Conservation (phyloP, 2,113 vertebrate genomes). For the Phrynosoma blainvillii region DNA sequence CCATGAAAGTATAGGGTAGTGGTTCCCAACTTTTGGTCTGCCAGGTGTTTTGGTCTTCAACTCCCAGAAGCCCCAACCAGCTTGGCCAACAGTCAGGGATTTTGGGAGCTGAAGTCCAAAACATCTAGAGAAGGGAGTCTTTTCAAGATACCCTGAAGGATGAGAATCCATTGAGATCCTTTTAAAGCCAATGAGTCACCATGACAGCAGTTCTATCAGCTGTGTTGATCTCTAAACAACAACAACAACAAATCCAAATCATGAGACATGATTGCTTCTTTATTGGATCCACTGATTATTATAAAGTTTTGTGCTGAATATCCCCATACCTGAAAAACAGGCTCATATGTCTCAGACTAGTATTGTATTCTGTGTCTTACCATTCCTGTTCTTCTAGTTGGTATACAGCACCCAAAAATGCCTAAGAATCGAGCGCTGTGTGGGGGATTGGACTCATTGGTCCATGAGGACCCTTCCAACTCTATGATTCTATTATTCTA, state of each 20-base stretch:
- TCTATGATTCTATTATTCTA: too few species aligned
- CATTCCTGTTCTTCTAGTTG: background rate
- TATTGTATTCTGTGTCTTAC: background rate
- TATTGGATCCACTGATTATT: background rate
- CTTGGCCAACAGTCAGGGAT: too few species aligned
- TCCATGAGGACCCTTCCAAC: too few species aligned
- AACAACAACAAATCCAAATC: background rate
- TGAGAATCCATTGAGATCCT: constrained; percentile 31
- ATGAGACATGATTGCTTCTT: background rate
- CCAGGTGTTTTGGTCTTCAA: too few species aligned
- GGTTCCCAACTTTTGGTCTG: too few species aligned
- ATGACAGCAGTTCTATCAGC: background rate
- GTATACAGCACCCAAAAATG: background rate
- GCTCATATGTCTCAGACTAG: background rate
- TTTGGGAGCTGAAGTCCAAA: too few species aligned
- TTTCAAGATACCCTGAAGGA: constrained; percentile 47
- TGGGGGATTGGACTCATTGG: too few species aligned
- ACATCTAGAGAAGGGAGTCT: constrained; percentile 25
- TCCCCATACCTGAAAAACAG: background rate
- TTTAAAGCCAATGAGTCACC: background rate
- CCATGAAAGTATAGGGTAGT: too few species aligned
- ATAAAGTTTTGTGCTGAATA: background rate
- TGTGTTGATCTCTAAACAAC: background rate
- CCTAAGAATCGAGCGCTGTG: background rate
- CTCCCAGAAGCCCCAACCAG: too few species aligned